Evolutionary conservation across 2,888 invertebrate genomes (phyloP).

Genomic region (Tachystola acroxantha): DNA sequence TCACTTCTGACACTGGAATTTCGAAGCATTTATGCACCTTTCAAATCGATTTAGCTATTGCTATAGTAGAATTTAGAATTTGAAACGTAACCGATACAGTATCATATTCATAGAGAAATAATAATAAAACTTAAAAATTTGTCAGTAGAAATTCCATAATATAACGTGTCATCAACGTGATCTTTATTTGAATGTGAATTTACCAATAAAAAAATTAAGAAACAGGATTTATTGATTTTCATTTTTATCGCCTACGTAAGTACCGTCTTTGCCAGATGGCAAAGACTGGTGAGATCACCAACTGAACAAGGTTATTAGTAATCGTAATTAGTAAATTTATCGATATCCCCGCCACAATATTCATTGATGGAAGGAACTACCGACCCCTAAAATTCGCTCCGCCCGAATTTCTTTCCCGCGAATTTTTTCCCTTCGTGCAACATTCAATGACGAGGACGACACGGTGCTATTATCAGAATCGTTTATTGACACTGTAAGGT

Average conservation of each 20-base stretch:
- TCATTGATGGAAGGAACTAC: no score
- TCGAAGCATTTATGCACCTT: constrained; percentile 74
- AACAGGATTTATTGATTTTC: constrained; percentile 31
- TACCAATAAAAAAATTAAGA: constrained; percentile 75
- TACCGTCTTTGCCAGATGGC: no score
- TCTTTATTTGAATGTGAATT: constrained; percentile 78
- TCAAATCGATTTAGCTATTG: constrained; percentile 65
- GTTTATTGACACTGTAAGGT: no score
- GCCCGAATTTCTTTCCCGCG: no score
- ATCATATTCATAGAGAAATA: constrained; percentile 71
- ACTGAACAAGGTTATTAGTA: no score
- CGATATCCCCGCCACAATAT: no score
- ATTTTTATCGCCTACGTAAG: not conserved
- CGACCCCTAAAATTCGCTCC: no score
- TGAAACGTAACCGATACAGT: constrained; percentile 70
- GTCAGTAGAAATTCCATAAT: constrained; percentile 67
- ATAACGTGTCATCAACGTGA: constrained; percentile 72
- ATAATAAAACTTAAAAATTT: constrained; percentile 61
- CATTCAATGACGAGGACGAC: no score
- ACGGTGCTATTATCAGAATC: no score
- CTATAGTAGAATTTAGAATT: constrained; percentile 66
- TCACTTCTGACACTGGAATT: constrained; percentile 58
- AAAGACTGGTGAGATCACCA: no score
- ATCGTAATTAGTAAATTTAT: no score
- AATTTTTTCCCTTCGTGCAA: no score